Conservation (phyloP, 2,888 invertebrate species). For the Mesoligia furuncula region DNA sequence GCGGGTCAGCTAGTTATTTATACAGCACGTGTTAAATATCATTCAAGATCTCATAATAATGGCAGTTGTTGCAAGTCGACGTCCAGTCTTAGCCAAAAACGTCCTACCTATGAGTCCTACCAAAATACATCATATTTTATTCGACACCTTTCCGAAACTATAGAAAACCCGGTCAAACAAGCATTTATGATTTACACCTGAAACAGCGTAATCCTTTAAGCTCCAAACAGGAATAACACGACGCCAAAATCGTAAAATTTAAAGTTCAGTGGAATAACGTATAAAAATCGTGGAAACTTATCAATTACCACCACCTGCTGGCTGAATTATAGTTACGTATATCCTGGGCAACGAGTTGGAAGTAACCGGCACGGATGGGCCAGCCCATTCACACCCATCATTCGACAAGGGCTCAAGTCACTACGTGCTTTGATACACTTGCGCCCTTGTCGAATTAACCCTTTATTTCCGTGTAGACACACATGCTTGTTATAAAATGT, state of each 20-base stretch:
- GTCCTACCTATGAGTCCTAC: no score
- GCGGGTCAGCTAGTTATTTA: no score
- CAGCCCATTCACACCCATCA: slow-evolving; percentile 59
- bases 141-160: neutral
- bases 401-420: slow-evolving; percentile 53
- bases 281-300: slow-evolving; percentile 58
- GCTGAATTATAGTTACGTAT: slow-evolving; percentile 57
- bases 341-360: slow-evolving; percentile 60
- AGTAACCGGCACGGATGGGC: slow-evolving; percentile 63
- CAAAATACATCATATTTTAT: neutral
- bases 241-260: slow-evolving; percentile 16
- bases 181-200: neutral
- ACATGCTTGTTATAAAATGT: slow-evolving; percentile 49
- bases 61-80: neutral
- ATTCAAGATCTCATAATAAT: neutral
- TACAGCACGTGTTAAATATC: no score
- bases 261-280: neutral
- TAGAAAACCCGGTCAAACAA: neutral
- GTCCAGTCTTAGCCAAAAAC: neutral
- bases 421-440: slow-evolving; percentile 45
- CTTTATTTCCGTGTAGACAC: slow-evolving; percentile 34
- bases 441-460: slow-evolving; percentile 24
- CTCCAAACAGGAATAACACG: slow-evolving; percentile 2
- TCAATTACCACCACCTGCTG: slow-evolving; percentile 66
- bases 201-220: slow-evolving; percentile 1